Percentiles rank a stretch among this genome's conserved stretches.
Conservation (phyloP, 1,140 invertebrate genomes). For the Hormaphis cornu region DNA sequence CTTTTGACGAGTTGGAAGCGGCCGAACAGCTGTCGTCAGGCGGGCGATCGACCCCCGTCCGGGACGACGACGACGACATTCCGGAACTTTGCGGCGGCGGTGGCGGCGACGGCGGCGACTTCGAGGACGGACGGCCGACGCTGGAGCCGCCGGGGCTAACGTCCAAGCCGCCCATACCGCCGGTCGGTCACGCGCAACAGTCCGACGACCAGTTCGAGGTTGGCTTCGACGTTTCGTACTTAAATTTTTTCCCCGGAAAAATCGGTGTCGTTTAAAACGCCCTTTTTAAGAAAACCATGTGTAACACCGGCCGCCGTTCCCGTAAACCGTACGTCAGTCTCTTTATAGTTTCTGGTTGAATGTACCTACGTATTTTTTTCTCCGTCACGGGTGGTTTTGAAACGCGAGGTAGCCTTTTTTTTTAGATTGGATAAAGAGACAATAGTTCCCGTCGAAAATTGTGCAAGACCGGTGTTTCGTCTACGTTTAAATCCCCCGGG, state of each 20-base stretch:
- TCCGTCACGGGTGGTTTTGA: no score
- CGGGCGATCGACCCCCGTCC: background rate
- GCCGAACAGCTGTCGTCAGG: background rate
- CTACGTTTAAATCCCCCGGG: no score
- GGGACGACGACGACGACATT: background rate
- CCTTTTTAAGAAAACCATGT: background rate
- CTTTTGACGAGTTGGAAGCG: background rate
- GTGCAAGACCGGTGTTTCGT: no score
- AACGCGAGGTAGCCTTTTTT: no score
- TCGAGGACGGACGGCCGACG: background rate
- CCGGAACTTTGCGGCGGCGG: no score
- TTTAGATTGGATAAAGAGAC: no score
- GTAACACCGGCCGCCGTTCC: background rate
- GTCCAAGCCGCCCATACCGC: constrained; percentile 37
- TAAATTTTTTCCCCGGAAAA: no score
- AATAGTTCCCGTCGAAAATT: no score
- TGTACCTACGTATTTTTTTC: no score
- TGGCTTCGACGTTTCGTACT: no score
- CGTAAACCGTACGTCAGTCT: background rate
- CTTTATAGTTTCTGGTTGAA: no score
- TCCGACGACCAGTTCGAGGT: no score
- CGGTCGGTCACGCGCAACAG: background rate
- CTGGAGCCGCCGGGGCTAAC: constrained; percentile 37
- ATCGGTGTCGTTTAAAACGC: background rate
- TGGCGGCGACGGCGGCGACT: background rate